A percentile compares a stretch with the other conserved stretches of the same genome.
Evolutionary conservation across 2,888 invertebrate genomes (phyloP).

Genomic region (Epistrophe grossulariae): DNA sequence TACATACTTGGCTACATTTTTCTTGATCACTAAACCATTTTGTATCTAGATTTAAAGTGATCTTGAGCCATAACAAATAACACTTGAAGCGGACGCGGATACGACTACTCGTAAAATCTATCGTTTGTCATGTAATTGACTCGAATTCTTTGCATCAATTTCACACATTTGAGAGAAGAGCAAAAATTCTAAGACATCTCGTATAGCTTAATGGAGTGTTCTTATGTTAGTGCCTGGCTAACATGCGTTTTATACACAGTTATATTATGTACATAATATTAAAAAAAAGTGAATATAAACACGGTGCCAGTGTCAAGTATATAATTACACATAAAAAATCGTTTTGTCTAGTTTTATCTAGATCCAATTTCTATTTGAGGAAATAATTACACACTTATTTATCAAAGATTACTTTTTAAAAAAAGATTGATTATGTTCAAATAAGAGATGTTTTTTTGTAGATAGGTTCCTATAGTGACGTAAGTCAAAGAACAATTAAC

Average conservation of each 20-base stretch:
- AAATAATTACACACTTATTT: background rate
- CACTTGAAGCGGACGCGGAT: slow-evolving; percentile 7
- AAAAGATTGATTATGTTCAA: too few species aligned
- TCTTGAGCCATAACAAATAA: slow-evolving; percentile 8
- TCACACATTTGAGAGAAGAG: slow-evolving; percentile 8
- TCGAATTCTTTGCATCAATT: slow-evolving; percentile 22
- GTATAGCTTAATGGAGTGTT: background rate
- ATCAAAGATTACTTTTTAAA: background rate
- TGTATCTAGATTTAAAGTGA: slow-evolving; percentile 12
- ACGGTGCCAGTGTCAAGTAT: slow-evolving; percentile 7
- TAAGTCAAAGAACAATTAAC: background rate
- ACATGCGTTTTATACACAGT: background rate
- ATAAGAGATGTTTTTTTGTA: too few species aligned
- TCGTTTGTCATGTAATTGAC: slow-evolving; percentile 21
- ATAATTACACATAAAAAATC: slow-evolving; percentile 3
- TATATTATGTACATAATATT: too few species aligned
- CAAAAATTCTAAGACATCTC: background rate
- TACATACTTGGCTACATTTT: background rate
- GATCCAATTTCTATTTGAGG: slow-evolving; percentile 22
- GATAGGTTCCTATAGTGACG: background rate
- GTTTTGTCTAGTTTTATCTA: slow-evolving; percentile 8
- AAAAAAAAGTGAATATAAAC: background rate
- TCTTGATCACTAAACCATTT: background rate
- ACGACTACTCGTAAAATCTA: background rate
- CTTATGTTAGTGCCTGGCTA: background rate